Percentiles rank a stretch among this genome's conserved stretches.
Evolutionary conservation across 2,797 vertebrate species (phyloP).

Genomic region (Brotula barbata): DNA sequence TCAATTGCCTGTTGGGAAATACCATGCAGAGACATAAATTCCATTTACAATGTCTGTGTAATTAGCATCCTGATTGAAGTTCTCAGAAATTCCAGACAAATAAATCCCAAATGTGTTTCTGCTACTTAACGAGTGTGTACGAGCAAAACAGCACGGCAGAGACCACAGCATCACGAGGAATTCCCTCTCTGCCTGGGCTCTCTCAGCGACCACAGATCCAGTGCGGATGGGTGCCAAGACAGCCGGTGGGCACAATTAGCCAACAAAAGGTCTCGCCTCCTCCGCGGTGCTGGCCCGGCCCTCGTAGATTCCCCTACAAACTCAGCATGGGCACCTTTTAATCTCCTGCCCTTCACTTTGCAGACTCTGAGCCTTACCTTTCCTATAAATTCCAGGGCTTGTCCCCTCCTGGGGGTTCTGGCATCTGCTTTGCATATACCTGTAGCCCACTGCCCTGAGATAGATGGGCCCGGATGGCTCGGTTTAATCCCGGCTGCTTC

Average conservation of each 20-base stretch:
- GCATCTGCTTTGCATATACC: conserved; percentile 63
- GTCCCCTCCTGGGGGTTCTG: conserved; percentile 39
- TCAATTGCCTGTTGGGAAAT: conserved; percentile 25
- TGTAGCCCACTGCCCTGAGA: conserved; percentile 35
- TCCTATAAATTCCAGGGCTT: conserved; percentile 54
- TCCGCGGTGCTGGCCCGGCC: conserved; percentile 49
- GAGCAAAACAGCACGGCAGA: conserved; percentile 5
- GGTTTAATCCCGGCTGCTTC: conserved; percentile 22
- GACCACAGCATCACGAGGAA: conserved; percentile 49
- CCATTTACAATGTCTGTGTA: conserved; percentile 45
- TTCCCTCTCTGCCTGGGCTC: conserved; percentile 63
- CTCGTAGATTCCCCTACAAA: conserved; percentile 64
- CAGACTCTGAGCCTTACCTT: conserved; percentile 55
- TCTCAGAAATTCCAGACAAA: conserved; percentile 30
- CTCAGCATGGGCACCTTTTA: conserved; percentile 66
- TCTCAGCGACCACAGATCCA: conserved; percentile 46
- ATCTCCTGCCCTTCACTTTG: conserved; percentile 53
- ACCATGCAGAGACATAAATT: conserved; percentile 17
- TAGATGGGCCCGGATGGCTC: conserved; percentile 16
- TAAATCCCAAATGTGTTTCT: conserved; percentile 47
- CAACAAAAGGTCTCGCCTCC: conserved; percentile 53
- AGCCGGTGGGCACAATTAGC: conserved; percentile 67
- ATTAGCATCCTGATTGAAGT: conserved; percentile 38
- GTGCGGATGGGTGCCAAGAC: conserved; percentile 50
- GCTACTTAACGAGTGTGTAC: conserved; percentile 40